A percentile compares a stretch with the other conserved stretches of the same genome.
These are phyloP conservation scores for Sthenelais limicola DNA, from an alignment of 2,888 invertebrate genomes.

Conservation along the genomic window DNA sequence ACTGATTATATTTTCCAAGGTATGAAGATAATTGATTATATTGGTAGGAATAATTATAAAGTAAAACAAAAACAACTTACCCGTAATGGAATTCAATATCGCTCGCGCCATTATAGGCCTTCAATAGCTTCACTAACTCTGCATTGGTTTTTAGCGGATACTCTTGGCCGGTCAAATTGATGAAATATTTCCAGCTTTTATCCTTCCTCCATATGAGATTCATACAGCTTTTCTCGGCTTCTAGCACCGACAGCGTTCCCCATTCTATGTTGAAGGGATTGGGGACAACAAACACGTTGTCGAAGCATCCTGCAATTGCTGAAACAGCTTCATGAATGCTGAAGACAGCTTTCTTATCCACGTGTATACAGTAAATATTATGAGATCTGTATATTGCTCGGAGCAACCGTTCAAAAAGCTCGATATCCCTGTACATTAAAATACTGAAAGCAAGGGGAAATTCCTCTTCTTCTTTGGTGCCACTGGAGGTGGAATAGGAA, in stretches of 20 bases:
- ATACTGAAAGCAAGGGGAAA: conserved; percentile 61
- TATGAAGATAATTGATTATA: no score
- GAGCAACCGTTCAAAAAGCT: conserved; percentile 57
- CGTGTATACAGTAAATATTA: conserved; percentile 64
- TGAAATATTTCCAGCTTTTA: conserved; percentile 52
- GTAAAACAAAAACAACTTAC: no score
- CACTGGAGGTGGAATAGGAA: not conserved
- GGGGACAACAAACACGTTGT: conserved; percentile 57
- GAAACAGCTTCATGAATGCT: conserved; percentile 46
- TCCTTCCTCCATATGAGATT: conserved; percentile 47
- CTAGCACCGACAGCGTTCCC: conserved; percentile 56
- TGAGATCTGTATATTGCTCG: conserved; percentile 62
- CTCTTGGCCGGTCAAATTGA: conserved; percentile 53
- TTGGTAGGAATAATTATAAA: no score
- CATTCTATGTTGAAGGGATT: conserved; percentile 54
- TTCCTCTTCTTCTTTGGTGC: conserved; percentile 48
- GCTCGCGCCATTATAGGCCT: conserved; percentile 48
- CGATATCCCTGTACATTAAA: conserved; percentile 54
- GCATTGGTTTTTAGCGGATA: conserved; percentile 53
- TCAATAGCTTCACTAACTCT: conserved; percentile 51
- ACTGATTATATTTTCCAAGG: no score
- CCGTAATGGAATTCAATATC: conserved; percentile 1
- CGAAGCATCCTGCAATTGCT: conserved; percentile 54
- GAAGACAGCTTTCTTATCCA: conserved; percentile 54
- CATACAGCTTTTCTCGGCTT: conserved; percentile 61